Percentiles rank a stretch among this genome's conserved stretches.
Evolutionary conservation across 2,113 vertebrate genomes (phyloP).

Genomic region (Neogobius melanostomus): DNA sequence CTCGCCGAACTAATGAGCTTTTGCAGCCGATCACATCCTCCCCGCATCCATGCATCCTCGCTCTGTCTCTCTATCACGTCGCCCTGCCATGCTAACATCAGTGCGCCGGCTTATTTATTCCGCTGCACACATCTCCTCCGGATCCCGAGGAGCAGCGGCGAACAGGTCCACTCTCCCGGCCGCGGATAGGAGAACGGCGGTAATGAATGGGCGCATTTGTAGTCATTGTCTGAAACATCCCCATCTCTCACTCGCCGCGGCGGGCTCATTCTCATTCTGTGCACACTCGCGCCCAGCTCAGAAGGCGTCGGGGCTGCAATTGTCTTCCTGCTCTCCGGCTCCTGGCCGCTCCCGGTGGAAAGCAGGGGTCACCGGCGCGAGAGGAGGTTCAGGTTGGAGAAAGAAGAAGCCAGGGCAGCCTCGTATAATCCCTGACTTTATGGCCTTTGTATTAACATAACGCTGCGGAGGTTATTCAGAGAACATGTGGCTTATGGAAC

Average conservation of each 20-base stretch:
- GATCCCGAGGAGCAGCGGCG: constrained; percentile 10
- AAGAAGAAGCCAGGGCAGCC: constrained; percentile 46
- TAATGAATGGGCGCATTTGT: constrained; percentile 61
- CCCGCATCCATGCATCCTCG: neutral
- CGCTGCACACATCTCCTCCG: constrained; percentile 22
- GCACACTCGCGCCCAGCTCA: constrained; percentile 31
- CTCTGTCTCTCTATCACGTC: constrained; percentile 24
- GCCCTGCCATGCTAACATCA: constrained; percentile 41
- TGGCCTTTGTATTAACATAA: constrained; percentile 32
- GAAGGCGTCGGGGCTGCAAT: constrained; percentile 11
- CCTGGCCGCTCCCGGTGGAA: constrained; percentile 50
- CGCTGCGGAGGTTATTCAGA: constrained; percentile 6
- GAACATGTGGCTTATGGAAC: neutral
- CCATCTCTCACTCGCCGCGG: constrained; percentile 33
- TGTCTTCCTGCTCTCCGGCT: constrained; percentile 47
- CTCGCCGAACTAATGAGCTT: constrained; percentile 1
- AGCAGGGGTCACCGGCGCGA: constrained; percentile 57
- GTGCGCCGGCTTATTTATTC: constrained; percentile 46
- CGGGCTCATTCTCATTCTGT: constrained; percentile 59
- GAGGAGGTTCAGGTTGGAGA: constrained; percentile 21
- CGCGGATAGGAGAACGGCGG: constrained; percentile 33
- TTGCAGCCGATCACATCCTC: constrained; percentile 8
- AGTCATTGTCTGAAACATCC: constrained; percentile 60
- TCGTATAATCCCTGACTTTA: constrained; percentile 44
- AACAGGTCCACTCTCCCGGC: constrained; percentile 27